These are phyloP conservation scores for Lasius fuliginosus DNA, from an alignment of 2,888 invertebrate species.

Conservation along the genomic window DNA sequence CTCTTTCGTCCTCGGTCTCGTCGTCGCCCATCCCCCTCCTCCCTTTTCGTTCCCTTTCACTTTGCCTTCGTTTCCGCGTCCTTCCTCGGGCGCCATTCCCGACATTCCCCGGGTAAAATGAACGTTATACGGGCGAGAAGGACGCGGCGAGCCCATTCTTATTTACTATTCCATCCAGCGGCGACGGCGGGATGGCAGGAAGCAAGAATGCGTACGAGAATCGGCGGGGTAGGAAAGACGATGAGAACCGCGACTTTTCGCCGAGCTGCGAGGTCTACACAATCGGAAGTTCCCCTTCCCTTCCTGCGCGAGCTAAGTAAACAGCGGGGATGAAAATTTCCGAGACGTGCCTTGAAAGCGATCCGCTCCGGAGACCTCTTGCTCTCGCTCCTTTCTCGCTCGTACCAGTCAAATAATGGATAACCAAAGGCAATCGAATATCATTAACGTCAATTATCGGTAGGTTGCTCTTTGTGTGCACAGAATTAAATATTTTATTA, in stretches of 20 bases:
- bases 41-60: constrained; percentile 61
- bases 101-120: constrained; percentile 79
- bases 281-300: constrained; percentile 58
- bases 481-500: constrained; percentile 15
- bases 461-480: not conserved
- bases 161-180: constrained; percentile 80
- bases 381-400: not conserved
- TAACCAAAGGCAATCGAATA: constrained; percentile 40
- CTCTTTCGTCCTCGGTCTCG: constrained; percentile 17
- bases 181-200: constrained; percentile 41
- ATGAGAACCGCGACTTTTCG: constrained; percentile 51
- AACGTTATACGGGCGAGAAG: constrained; percentile 78
- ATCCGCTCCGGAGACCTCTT: constrained; percentile 19
- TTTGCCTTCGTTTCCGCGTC: constrained; percentile 20
- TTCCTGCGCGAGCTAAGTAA: constrained; percentile 77
- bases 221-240: constrained; percentile 46
- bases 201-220: constrained; percentile 60
- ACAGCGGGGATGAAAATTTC: constrained; percentile 71
- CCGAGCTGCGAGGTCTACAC: constrained; percentile 52
- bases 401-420: constrained; percentile 24
- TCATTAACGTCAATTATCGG: constrained; percentile 34
- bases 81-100: constrained; percentile 75
- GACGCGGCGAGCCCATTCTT: constrained; percentile 78
- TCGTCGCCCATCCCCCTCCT: constrained; percentile 24
- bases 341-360: constrained; percentile 60